Conservation (phyloP, 2,888 invertebrate genomes). For the Cylindroiulus punctatus region DNA sequence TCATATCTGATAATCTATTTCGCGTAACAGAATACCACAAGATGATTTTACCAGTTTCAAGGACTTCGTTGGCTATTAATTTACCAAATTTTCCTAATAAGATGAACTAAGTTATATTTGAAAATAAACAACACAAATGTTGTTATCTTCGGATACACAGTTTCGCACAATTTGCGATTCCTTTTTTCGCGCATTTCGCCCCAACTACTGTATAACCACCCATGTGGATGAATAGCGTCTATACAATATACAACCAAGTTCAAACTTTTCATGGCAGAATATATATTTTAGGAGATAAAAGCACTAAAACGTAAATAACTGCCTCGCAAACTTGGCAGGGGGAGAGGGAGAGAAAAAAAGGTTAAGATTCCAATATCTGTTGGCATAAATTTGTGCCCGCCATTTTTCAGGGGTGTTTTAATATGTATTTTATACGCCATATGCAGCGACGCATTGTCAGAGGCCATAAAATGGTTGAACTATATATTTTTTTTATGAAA, state of each 20-base stretch:
- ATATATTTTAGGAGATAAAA: conserved; percentile 37
- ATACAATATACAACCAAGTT: neutral
- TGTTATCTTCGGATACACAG: neutral
- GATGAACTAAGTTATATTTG: too few relatives aligned
- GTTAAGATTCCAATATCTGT: conserved; percentile 42
- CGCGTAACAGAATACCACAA: too few relatives aligned
- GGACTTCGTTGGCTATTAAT: too few relatives aligned
- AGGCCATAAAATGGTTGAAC: conserved; percentile 42
- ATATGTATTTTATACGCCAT: conserved; percentile 42
- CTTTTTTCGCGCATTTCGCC: neutral
- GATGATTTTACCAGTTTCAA: too few relatives aligned
- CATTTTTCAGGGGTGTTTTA: conserved; percentile 42
- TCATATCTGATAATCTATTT: too few relatives aligned
- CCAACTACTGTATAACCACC: neutral
- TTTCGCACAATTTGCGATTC: neutral
- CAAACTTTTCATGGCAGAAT: conserved; percentile 15
- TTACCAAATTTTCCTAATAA: too few relatives aligned
- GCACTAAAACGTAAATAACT: conserved; percentile 42
- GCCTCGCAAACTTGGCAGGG: conserved; percentile 11
- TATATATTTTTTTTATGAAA: conserved; percentile 37
- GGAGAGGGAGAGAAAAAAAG: conserved; percentile 28
- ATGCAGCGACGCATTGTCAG: conserved; percentile 38
- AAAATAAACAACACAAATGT: too few relatives aligned
- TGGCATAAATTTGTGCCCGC: conserved; percentile 30
- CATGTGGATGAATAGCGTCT: neutral